A percentile compares a stretch with the other conserved stretches of the same genome.
Conservation (phyloP, 2,888 invertebrate species). For the Apotomis turbidana region DNA sequence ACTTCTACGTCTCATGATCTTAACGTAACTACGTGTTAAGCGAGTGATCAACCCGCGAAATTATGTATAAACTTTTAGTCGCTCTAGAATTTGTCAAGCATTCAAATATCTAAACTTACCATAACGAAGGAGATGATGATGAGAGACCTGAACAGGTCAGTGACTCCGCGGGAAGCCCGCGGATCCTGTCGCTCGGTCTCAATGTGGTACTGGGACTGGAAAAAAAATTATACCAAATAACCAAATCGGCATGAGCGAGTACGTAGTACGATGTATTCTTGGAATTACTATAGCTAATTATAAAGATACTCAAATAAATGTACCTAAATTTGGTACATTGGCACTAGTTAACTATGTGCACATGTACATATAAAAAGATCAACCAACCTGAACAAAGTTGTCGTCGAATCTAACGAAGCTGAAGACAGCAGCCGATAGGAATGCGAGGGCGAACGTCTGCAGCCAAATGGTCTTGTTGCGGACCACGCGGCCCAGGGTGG, state of each 20-base stretch:
- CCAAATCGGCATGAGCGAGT: too few species aligned
- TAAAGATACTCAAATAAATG: too few species aligned
- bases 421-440: slow-evolving; percentile 64
- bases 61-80: background rate
- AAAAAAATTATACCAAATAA: background rate
- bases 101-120: slow-evolving; percentile 53
- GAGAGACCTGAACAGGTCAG: slow-evolving; percentile 69
- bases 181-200: slow-evolving; percentile 67
- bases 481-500: slow-evolving; percentile 58
- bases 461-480: slow-evolving; percentile 61
- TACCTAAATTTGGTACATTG: too few species aligned
- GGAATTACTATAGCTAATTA: too few species aligned
- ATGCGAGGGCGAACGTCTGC: slow-evolving; percentile 62
- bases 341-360: too few species aligned
- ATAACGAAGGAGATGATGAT: slow-evolving; percentile 75
- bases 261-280: too few species aligned
- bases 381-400: slow-evolving; percentile 63
- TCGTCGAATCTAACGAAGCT: slow-evolving; percentile 66
- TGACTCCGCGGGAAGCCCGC: slow-evolving; percentile 61
- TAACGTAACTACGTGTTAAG: too few species aligned
- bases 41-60: too few species aligned
- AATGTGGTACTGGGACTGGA: slow-evolving; percentile 68
- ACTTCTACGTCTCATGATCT: too few species aligned
- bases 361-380: background rate
- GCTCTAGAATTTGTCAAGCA: background rate